A percentile compares a stretch with the other conserved stretches of the same genome.
Evolutionary conservation across 1,140 invertebrate species (phyloP).

Genomic region (Cylas formicarius): DNA sequence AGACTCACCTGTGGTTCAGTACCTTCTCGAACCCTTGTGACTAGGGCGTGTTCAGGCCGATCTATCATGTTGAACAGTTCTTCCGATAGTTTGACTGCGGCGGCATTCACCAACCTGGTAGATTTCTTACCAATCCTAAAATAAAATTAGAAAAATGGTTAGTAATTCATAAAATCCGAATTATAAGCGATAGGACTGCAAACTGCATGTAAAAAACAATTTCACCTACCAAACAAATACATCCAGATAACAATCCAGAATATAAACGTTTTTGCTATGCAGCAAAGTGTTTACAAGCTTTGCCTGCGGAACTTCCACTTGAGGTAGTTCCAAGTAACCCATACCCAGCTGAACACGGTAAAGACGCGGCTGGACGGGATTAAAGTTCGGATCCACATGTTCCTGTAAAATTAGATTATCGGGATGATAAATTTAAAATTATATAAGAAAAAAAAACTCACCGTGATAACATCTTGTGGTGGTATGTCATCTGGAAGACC

Average conservation of each 20-base stretch:
- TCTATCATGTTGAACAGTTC: constrained; percentile 91
- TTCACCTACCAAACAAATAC: constrained; percentile 89
- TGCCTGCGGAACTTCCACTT: constrained; percentile 78
- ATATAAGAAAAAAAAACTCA: constrained; percentile 17
- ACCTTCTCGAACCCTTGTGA: constrained; percentile 83
- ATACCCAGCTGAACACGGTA: constrained; percentile 96
- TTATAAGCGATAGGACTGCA: too few species aligned
- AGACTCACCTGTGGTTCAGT: constrained; percentile 60
- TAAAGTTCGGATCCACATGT: constrained; percentile 73
- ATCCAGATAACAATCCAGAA: constrained; percentile 91
- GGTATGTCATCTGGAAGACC: constrained; percentile 46
- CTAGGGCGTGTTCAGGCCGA: constrained; percentile 78
- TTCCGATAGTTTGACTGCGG: constrained; percentile 91
- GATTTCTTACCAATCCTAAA: constrained; percentile 96
- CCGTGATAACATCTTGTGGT: constrained; percentile 28
- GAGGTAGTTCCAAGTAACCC: constrained; percentile 97
- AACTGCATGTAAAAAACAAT: background rate
- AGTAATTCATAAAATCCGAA: background rate
- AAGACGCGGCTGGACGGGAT: constrained; percentile 68
- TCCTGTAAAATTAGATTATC: constrained; percentile 52
- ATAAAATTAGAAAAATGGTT: constrained; percentile 18
- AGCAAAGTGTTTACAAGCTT: constrained; percentile 69
- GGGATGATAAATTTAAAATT: background rate
- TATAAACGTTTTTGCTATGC: constrained; percentile 92
- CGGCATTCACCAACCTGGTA: constrained; percentile 88